Evolutionary conservation across 2,797 vertebrate genomes (phyloP), one percentile per base, ranked within the genome.

Genomic region (Orestias chungarensis): DNA sequence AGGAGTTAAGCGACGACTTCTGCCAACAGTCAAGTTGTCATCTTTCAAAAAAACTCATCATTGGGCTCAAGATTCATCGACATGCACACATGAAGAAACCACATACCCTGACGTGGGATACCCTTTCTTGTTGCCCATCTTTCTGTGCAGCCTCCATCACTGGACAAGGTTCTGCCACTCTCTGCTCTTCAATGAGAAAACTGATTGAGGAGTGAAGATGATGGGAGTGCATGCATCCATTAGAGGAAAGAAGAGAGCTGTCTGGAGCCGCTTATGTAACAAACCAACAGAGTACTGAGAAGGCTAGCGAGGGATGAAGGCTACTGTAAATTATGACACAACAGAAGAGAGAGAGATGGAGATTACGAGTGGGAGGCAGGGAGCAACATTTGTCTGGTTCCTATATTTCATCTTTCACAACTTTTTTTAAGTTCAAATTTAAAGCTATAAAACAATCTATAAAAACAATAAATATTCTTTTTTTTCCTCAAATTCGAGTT

Each of bases 81-180:
- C 38, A 18, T 2, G 74, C 67, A 87, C 29, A 61, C 50, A 85
- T 79, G 64, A 73, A 79, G 64, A 75, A 70, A 79, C 44, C 88
- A 89, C 88, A 90, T 86, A 91, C 90, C 88, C 86, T 57, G 80
- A 91, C 74, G 75, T 70, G 84, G 73, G 74, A 88, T 88, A 81
- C 76, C 81, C 79, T 90, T 79, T 80, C 76, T 88, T 92, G 79
- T 66, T 66, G 92, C 85, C 89, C 86, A 75, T 80, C 74, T 88
- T 70, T 74, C 70, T 65, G 85, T 81, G 85, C 66, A 14, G 90
- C 83, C 86, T 95, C 94, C 93, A 94, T 93, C 73, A 66, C 74
- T 43, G 83, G 70, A 76, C 55, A 29, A 73, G 73, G 15, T 65
- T 71, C 47, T 1, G 67, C 57, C 73, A 52, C 57, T 55, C 65